Conservation (phyloP, 1,140 invertebrate species). For the Drosophila bocki region DNA sequence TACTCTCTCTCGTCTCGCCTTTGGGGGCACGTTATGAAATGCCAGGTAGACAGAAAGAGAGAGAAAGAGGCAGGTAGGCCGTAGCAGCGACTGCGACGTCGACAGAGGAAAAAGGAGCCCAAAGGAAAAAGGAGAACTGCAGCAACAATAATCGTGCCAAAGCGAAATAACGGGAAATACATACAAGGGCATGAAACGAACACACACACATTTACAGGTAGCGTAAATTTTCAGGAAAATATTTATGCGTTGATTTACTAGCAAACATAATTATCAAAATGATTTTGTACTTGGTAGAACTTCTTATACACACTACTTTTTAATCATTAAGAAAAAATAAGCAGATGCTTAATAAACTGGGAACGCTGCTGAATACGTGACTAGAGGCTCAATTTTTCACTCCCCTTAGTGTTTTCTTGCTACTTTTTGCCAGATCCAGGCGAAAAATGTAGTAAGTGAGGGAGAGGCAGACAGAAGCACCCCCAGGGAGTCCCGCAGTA, state of each 20-base stretch:
- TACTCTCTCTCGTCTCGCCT: slow-evolving; percentile 32
- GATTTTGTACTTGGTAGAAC: background rate
- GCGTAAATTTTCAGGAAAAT: slow-evolving; percentile 7
- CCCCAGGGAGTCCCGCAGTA: slow-evolving; percentile 29
- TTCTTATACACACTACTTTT: background rate
- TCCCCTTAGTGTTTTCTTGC: slow-evolving; percentile 9
- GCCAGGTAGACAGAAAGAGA: slow-evolving; percentile 55
- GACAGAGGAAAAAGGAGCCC: slow-evolving; percentile 58
- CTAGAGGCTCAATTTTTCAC: slow-evolving; percentile 18
- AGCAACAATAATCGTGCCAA: slow-evolving; percentile 73
- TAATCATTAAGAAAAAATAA: no score
- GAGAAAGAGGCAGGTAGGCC: slow-evolving; percentile 47
- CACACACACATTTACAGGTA: slow-evolving; percentile 25
- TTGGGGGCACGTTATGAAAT: slow-evolving; percentile 78
- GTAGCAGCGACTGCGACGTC: slow-evolving; percentile 17
- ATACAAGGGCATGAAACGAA: slow-evolving; percentile 16
- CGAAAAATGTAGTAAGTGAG: slow-evolving; percentile 14
- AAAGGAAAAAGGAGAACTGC: slow-evolving; percentile 51
- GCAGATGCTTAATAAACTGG: no score
- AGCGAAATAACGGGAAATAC: slow-evolving; percentile 70
- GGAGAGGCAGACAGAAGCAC: slow-evolving; percentile 37
- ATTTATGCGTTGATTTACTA: background rate
- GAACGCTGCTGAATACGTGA: slow-evolving; percentile 21
- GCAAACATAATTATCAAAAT: background rate
- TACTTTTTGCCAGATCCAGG: slow-evolving; percentile 37